These are phyloP conservation scores for Vulpes lagopus DNA, from an alignment of 2,113 vertebrate genomes.

Conservation along the genomic window DNA sequence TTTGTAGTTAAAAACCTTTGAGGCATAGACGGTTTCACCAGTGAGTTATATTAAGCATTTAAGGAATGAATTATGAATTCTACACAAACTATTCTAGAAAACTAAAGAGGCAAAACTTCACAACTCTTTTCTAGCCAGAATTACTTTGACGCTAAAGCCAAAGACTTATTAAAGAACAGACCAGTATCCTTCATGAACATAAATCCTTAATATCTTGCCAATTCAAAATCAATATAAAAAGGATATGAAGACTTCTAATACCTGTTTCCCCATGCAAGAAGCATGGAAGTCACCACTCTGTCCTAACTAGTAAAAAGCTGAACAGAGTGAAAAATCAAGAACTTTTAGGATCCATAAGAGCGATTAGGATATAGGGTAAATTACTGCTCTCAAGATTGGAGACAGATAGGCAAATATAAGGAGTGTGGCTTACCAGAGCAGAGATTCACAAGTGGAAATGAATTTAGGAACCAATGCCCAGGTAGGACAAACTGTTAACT, in stretches of 20 bases:
- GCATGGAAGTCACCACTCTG: not conserved
- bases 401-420: not conserved
- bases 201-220: not conserved
- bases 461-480: not conserved
- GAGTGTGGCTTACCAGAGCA: not conserved
- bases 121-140: not conserved
- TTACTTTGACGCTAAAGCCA: not conserved
- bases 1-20: not conserved
- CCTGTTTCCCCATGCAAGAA: not conserved
- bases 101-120: not conserved
- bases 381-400: not conserved
- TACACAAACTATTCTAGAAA: not conserved
- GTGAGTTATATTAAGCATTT: not conserved
- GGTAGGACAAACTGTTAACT: not conserved
- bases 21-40: not conserved
- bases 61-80: not conserved
- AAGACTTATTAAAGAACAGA: not conserved
- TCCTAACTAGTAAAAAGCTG: not conserved
- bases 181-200: not conserved
- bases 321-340: not conserved
- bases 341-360: not conserved
- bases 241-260: not conserved
- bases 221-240: not conserved
- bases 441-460: not conserved
- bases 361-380: not conserved